These are phyloP conservation scores for Pelecanoides urinatrix DNA, from an alignment of 2,113 vertebrate genomes.

Conservation along the genomic window DNA sequence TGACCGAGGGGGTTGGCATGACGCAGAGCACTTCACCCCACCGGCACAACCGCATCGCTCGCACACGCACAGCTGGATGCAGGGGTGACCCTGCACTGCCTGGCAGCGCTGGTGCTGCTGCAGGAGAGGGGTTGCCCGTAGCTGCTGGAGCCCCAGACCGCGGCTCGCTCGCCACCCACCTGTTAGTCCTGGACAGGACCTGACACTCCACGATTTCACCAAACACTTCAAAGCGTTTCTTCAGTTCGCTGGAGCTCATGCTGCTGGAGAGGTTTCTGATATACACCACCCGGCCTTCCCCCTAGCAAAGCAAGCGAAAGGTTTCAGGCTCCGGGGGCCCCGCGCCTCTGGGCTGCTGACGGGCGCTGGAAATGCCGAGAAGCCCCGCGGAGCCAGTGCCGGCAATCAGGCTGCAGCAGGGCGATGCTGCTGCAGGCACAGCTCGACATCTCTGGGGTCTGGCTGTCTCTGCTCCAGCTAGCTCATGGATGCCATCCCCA, in stretches of 20 bases:
- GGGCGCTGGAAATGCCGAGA: background rate
- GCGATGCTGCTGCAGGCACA: rapidly evolving
- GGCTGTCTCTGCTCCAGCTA: background rate
- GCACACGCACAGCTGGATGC: background rate
- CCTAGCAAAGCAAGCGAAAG: conserved; percentile 72
- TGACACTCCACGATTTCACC: conserved; percentile 92
- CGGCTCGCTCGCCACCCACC: conserved; percentile 42
- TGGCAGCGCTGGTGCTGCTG: background rate
- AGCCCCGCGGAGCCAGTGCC: background rate
- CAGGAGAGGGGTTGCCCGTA: background rate
- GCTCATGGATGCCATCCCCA: background rate
- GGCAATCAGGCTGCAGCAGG: background rate
- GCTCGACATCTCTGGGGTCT: background rate
- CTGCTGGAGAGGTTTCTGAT: conserved; percentile 90
- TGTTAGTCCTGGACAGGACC: conserved; percentile 88
- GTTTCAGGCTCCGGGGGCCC: background rate
- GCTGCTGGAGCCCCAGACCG: background rate
- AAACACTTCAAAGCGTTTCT: conserved; percentile 92
- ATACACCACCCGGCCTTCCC: conserved; percentile 93
- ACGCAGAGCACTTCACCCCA: background rate
- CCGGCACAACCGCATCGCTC: background rate
- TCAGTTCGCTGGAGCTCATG: conserved; percentile 91
- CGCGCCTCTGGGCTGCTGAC: rapidly evolving
- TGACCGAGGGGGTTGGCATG: rapidly evolving
- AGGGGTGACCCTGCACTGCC: background rate